These are phyloP conservation scores for Xanthia togata DNA, from an alignment of 2,888 invertebrate species.

Conservation along the genomic window DNA sequence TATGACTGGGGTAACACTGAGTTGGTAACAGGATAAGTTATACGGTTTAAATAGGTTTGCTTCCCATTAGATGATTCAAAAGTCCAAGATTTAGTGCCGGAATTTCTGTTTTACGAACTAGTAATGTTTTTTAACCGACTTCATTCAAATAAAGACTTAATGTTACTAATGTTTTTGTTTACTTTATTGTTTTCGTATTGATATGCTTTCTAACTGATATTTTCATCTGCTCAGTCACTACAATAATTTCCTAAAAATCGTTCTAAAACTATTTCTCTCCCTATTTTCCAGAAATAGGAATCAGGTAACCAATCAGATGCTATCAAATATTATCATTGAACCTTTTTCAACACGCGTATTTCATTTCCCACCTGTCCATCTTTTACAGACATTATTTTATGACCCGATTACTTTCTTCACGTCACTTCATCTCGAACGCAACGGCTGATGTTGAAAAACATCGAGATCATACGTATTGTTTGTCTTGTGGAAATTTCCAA, in stretches of 20 bases:
- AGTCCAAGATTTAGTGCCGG: background rate
- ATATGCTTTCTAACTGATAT: background rate
- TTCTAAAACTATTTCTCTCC: background rate
- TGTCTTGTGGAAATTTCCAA: conserved; percentile 85
- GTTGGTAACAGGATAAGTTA: background rate
- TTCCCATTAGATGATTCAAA: background rate
- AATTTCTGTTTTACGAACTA: background rate
- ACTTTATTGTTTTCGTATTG: background rate
- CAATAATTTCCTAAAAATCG: too few species aligned
- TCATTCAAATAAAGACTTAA: background rate
- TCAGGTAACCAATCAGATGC: background rate
- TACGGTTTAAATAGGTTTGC: background rate
- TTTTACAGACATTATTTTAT: conserved; percentile 55
- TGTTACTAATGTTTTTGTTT: background rate
- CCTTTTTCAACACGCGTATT: background rate
- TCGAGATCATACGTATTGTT: conserved; percentile 76
- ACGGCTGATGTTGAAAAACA: conserved; percentile 75
- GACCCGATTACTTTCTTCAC: conserved; percentile 63
- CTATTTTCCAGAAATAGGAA: background rate
- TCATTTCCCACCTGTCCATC: conserved; percentile 16
- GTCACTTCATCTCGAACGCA: conserved; percentile 60
- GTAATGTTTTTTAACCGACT: background rate
- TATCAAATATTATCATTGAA: background rate
- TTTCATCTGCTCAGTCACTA: background rate
- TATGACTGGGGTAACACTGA: too few species aligned